Evolutionary conservation across 2,888 invertebrate species (phyloP).

Genomic region (Trichopria drosophilae): DNA sequence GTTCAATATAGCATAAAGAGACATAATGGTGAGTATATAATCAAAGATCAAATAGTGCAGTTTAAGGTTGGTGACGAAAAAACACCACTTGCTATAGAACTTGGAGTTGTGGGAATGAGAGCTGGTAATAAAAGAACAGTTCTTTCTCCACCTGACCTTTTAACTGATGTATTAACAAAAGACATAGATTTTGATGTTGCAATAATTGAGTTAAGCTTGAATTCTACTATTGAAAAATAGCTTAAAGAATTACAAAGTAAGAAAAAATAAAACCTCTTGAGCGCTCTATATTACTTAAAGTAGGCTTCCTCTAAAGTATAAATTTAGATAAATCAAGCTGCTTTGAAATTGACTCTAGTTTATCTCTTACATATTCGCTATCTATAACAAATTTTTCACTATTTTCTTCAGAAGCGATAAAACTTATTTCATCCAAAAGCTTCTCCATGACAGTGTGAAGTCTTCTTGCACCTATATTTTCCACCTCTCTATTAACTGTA

Average conservation of each 20-base stretch:
- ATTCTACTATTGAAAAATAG: constrained; percentile 18
- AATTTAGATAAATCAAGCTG: constrained; percentile 15
- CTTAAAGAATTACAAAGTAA: constrained; percentile 18
- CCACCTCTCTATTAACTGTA: constrained; percentile 8
- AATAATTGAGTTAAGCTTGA: constrained; percentile 25
- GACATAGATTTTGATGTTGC: constrained; percentile 25
- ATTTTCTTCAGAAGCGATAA: constrained; percentile 15
- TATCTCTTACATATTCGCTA: constrained; percentile 15
- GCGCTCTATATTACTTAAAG: constrained; percentile 15
- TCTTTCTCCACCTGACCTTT: constrained; percentile 26
- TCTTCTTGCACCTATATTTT: constrained; percentile 21
- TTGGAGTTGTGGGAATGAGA: constrained; percentile 26
- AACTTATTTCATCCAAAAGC: constrained; percentile 17
- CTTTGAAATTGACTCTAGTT: constrained; percentile 14
- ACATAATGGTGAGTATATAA: constrained; percentile 25
- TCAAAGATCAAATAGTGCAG: constrained; percentile 26
- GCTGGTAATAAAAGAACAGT: constrained; percentile 27
- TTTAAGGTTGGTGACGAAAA: constrained; percentile 25
- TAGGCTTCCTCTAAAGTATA: constrained; percentile 14
- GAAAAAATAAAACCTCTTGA: too few relatives aligned
- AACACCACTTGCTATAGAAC: constrained; percentile 26
- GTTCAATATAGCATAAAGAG: constrained; percentile 25
- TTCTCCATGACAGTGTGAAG: constrained; percentile 18
- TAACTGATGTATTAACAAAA: constrained; percentile 26
- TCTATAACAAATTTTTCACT: constrained; percentile 15